Conservation (phyloP, 2,797 vertebrate genomes). For the Coregonus ussuriensis region DNA sequence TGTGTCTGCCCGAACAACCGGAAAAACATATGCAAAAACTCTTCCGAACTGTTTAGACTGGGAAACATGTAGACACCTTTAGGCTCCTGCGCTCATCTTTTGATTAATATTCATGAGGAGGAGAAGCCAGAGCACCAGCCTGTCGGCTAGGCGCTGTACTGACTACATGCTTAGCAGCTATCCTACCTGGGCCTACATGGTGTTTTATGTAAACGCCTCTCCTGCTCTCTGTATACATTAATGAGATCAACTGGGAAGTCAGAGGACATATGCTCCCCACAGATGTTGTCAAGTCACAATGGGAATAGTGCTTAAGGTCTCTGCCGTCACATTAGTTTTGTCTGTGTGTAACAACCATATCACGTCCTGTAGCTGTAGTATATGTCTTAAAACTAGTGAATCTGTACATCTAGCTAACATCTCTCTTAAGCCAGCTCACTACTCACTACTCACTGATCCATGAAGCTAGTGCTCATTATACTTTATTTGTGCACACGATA, state of each 20-base stretch:
- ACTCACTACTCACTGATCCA: neutral
- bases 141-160: constrained; percentile 16
- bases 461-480: neutral
- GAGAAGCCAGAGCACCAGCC: constrained; percentile 12
- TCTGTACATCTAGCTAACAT: neutral
- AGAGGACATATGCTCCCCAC: constrained; percentile 49
- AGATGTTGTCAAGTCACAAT: constrained; percentile 55
- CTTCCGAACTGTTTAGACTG: too few relatives aligned
- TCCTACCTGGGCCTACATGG: constrained; percentile 56
- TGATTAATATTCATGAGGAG: constrained; percentile 66
- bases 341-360: constrained; percentile 37
- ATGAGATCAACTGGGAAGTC: constrained; percentile 55
- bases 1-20: too few relatives aligned
- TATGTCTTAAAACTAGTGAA: neutral
- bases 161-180: constrained; percentile 45
- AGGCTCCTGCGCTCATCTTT: constrained; percentile 44
- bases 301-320: constrained; percentile 41
- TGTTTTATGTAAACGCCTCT: constrained; percentile 61
- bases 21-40: too few relatives aligned
- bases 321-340: constrained; percentile 45
- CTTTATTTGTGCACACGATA: neutral
- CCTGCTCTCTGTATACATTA: constrained; percentile 59
- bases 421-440: neutral
- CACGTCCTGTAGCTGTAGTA: constrained; percentile 1
- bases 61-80: too few relatives aligned